Evolutionary conservation across 2,797 vertebrate genomes (phyloP).

Genomic region (Monodelphis domestica): DNA sequence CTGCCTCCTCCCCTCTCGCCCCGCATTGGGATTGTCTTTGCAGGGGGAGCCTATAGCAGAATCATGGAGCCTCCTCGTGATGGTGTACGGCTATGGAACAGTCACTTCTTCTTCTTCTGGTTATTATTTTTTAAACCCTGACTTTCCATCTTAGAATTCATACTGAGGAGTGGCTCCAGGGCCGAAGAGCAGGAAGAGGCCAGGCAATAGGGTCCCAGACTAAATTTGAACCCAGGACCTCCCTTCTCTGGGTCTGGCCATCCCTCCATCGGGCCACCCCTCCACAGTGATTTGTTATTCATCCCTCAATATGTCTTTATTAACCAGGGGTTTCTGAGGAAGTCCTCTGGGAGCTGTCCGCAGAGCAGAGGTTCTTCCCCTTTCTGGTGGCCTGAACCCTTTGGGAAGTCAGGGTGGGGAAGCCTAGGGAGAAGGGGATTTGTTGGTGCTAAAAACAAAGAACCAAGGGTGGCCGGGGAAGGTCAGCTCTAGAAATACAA

Average conservation of each 20-base stretch:
- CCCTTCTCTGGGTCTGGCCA: too few relatives aligned
- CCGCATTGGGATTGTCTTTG: not conserved
- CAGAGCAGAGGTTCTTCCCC: not conserved
- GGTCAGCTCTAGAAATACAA: not conserved
- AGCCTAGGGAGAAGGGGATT: not conserved
- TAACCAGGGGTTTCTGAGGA: not conserved
- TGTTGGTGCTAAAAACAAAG: not conserved
- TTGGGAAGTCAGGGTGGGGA: not conserved
- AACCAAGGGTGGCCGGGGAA: not conserved
- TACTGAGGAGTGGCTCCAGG: too few relatives aligned
- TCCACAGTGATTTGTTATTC: not conserved
- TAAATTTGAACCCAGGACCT: too few relatives aligned
- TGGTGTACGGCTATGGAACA: too few relatives aligned
- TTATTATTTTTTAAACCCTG: too few relatives aligned
- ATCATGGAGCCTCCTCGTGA: not conserved
- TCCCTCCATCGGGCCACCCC: too few relatives aligned
- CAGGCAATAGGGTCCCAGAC: too few relatives aligned
- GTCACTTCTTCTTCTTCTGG: too few relatives aligned
- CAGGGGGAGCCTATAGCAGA: not conserved
- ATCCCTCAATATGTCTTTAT: not conserved
- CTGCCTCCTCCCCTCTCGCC: constrained; percentile 43
- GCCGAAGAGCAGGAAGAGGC: too few relatives aligned
- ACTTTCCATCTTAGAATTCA: too few relatives aligned
- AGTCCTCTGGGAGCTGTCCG: not conserved
- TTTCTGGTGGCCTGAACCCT: not conserved